Percentiles rank a stretch among this genome's conserved stretches.
These are phyloP conservation scores for Atractosteus spatula DNA, from an alignment of 2,113 vertebrate genomes.

Conservation along the genomic window DNA sequence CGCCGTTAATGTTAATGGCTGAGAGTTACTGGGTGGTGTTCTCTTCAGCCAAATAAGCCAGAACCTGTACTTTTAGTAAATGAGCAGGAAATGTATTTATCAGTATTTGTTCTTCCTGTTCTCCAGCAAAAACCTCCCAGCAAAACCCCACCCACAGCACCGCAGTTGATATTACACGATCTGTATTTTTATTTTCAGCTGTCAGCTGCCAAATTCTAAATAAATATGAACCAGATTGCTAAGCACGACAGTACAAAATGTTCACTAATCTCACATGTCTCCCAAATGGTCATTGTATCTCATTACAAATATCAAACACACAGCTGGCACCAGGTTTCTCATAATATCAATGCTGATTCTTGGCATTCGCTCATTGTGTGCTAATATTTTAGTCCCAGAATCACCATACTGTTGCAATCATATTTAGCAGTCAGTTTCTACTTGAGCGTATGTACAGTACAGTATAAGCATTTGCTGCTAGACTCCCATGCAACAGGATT, in stretches of 20 bases:
- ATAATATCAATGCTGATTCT: neutral
- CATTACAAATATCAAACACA: slow-evolving; percentile 2
- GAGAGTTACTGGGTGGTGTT: too few species aligned
- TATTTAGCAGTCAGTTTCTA: neutral
- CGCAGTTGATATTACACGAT: too few species aligned
- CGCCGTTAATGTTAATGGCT: too few species aligned
- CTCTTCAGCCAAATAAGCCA: too few species aligned
- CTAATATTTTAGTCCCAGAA: neutral
- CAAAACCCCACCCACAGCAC: neutral
- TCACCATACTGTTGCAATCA: neutral
- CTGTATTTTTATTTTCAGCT: too few species aligned
- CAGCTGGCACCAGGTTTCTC: neutral
- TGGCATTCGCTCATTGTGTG: neutral
- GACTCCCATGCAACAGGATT: too few species aligned
- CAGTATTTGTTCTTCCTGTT: too few species aligned
- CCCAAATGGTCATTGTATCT: neutral
- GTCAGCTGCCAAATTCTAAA: neutral
- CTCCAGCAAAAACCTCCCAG: neutral
- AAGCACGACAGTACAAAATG: neutral
- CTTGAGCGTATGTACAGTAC: neutral
- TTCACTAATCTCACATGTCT: neutral
- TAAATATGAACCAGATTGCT: neutral
- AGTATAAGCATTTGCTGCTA: neutral
- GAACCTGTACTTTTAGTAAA: too few species aligned
- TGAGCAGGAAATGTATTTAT: too few species aligned